phyloP scores from a whole-genome alignment of 2,888 invertebrate species.

The Trissolcus japonicus region DNA sequence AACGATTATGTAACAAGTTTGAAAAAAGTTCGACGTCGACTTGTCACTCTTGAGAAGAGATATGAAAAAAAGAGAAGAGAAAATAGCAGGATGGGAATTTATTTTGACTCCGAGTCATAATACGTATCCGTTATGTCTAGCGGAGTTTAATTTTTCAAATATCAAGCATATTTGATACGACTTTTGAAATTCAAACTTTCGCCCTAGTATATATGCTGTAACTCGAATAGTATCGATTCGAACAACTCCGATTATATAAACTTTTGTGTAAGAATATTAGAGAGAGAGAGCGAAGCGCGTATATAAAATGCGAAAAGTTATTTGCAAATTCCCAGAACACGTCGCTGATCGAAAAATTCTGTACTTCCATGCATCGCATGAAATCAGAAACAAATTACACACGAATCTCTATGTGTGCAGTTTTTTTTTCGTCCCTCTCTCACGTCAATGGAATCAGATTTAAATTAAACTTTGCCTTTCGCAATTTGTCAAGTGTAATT shows the following conservation, averaged over 20 bases:
- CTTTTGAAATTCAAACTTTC: slow-evolving; percentile 7
- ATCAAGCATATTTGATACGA: slow-evolving; percentile 2
- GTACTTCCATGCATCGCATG: too few relatives aligned
- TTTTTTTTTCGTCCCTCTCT: too few relatives aligned
- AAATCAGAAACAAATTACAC: too few relatives aligned
- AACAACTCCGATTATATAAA: slow-evolving; percentile 3
- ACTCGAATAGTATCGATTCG: slow-evolving; percentile 2
- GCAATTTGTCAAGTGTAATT: too few relatives aligned
- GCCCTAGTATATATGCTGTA: background rate
- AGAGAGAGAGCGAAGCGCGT: background rate
- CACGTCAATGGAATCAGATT: too few relatives aligned
- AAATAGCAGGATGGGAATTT: background rate
- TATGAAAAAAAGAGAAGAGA: too few relatives aligned
- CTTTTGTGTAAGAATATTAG: slow-evolving; percentile 4
- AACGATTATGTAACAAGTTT: too few relatives aligned
- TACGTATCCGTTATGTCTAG: background rate
- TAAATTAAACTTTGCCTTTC: too few relatives aligned
- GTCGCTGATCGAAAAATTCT: too few relatives aligned
- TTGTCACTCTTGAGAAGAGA: too few relatives aligned
- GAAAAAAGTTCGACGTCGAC: too few relatives aligned
- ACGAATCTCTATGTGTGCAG: too few relatives aligned
- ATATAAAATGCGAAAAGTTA: slow-evolving; percentile 5
- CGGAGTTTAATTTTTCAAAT: slow-evolving; percentile 1
- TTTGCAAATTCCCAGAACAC: slow-evolving; percentile 1
- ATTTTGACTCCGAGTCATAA: slow-evolving; percentile 1